Base-by-base conservation (phyloP, 2,113 vertebrate genomes). In the Recurvirostra avosetta region DNA sequence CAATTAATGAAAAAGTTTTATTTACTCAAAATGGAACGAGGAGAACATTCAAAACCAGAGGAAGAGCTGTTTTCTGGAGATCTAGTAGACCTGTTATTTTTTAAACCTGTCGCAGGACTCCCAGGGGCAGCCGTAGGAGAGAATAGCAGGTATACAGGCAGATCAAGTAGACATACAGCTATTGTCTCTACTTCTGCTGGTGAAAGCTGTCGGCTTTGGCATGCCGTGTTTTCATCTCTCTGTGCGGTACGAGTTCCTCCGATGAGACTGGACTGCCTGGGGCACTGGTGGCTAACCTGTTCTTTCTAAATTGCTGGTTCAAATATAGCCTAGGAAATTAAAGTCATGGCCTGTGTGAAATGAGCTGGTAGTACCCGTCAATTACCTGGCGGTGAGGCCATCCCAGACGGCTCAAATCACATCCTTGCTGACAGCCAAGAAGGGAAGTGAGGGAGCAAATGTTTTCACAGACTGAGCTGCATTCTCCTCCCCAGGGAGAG, bases 191-290 rank as follows among this genome's bases (percentile, higher is more conserved):
- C 19, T 66, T 72, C 72, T 74, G 65, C 74, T 50, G n/a, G 40
- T 8, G 9, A 79, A 87, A 90, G 66, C 55, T 49, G 72, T 76
- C 1, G 3, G 66, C 45, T 68, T 77, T 65, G 53, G 41, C 34
- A 45, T 10, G 30, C 18, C 29, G 10, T 3, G 11, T 59, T 88
- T 66, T 71, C 68, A 74, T 66, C 38, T 26, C 49, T 36, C 68
- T 70, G 22, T 21, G 26, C 0, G 0, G 30, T 66, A 18, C 0
- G 4, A 53, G 45, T 53, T 73, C 41, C 22, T 50, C 36, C 0
- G 0, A 73, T 3, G 4, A 75, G 17, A 49, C 23, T 41, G 36
- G 70, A 73, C 36, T 74, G 72, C 83, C 65, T 30, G 34, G 59
- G 75, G 65, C 90, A 81, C 55, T 61, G 61, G 32, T 68, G 72